phyloP scores from a whole-genome alignment of 2,113 vertebrate species.

The Oryzias melastigma region DNA sequence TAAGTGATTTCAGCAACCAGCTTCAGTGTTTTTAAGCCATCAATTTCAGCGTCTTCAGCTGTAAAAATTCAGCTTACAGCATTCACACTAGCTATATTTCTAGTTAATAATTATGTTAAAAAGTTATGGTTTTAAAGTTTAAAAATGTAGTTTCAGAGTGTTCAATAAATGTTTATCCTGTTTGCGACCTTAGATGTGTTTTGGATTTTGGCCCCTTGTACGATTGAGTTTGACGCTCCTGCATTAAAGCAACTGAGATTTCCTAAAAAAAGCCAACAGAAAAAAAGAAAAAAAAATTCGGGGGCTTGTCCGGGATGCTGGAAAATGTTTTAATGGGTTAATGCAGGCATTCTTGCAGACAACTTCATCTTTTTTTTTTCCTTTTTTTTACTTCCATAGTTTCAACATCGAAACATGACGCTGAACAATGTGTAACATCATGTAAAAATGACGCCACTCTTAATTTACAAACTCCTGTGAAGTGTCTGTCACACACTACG shows the following conservation, averaged over 20 bases:
- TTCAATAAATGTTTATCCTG: too few species aligned
- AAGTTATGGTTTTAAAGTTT: too few species aligned
- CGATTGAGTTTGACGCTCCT: too few species aligned
- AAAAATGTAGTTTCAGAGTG: too few species aligned
- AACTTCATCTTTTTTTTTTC: slow-evolving; percentile 58
- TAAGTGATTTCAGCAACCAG: too few species aligned
- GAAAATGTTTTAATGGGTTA: slow-evolving; percentile 81
- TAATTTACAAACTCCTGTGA: slow-evolving; percentile 70
- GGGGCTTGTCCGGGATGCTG: slow-evolving; percentile 53
- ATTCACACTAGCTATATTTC: too few species aligned
- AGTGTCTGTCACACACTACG: slow-evolving; percentile 66
- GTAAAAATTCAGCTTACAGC: too few species aligned
- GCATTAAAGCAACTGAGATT: neutral
- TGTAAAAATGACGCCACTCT: slow-evolving; percentile 67
- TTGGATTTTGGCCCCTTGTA: too few species aligned
- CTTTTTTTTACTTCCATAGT: slow-evolving; percentile 60
- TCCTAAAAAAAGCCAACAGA: neutral
- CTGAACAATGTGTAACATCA: slow-evolving; percentile 64
- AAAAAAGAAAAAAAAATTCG: slow-evolving; percentile 15
- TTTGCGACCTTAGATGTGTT: too few species aligned
- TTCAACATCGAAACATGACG: slow-evolving; percentile 66
- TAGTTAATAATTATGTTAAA: too few species aligned
- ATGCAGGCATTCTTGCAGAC: slow-evolving; percentile 75
- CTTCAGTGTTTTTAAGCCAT: too few species aligned
- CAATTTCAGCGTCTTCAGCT: too few species aligned